Conservation (phyloP, 2,888 invertebrate species). For the Platypus cylindrus region DNA sequence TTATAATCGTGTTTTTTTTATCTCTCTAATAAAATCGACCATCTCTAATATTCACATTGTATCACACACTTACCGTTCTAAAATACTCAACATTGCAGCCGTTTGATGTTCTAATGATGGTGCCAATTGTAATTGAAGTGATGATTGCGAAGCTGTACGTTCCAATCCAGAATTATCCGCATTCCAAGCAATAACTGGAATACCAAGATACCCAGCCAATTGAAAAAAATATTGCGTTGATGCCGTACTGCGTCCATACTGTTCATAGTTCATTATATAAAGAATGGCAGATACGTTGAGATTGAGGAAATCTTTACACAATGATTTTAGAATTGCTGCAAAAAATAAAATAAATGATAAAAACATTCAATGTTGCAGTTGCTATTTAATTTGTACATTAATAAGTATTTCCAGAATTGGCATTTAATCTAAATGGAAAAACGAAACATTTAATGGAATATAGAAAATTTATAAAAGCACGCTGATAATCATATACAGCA, state of each 20-base stretch:
- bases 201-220: conserved; percentile 80
- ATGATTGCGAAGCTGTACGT: conserved; percentile 64
- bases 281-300: conserved; percentile 85
- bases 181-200: conserved; percentile 96
- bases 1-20: no score
- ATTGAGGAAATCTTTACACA: conserved; percentile 80
- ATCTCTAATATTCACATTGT: no score
- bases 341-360: conserved; percentile 18
- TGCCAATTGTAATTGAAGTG: conserved; percentile 84
- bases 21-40: no score
- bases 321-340: conserved; percentile 74
- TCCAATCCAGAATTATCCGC: conserved; percentile 88
- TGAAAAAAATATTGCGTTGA: conserved; percentile 90
- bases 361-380: not conserved
- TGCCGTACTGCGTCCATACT: conserved; percentile 84
- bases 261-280: conserved; percentile 91
- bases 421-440: not conserved
- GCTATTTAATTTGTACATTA: no score
- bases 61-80: conserved; percentile 48
- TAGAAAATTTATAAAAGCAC: no score
- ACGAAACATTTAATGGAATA: no score
- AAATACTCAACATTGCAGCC: conserved; percentile 87
- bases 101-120: conserved; percentile 95
- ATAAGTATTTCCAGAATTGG: no score
- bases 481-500: no score